Conservation (phyloP, 2,888 invertebrate genomes). For the Clepsis dumicolana region DNA sequence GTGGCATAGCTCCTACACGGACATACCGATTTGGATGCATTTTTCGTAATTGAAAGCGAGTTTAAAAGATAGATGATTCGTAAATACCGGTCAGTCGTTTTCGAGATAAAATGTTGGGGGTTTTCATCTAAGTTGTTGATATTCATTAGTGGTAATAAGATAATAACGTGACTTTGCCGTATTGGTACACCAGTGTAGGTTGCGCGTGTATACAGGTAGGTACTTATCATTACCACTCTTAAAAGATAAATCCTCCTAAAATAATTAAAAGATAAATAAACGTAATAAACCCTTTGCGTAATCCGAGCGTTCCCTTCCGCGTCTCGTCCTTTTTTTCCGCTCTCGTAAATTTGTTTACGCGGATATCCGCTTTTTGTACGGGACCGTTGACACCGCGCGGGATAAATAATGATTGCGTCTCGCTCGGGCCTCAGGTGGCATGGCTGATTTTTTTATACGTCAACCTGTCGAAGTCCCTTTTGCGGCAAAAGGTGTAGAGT, state of each 20-base stretch:
- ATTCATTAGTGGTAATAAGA: too few relatives aligned
- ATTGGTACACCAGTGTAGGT: background rate
- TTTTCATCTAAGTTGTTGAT: too few relatives aligned
- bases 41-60: too few relatives aligned
- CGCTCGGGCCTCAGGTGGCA: slow-evolving; percentile 55
- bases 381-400: slow-evolving; percentile 44
- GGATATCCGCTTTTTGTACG: slow-evolving; percentile 52
- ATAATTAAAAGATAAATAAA: slow-evolving; percentile 16
- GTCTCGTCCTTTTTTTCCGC: slow-evolving; percentile 48
- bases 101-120: too few relatives aligned
- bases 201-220: too few relatives aligned
- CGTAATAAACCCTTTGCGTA: slow-evolving; percentile 18
- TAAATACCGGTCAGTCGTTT: too few relatives aligned
- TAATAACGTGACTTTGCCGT: background rate
- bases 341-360: slow-evolving; percentile 51
- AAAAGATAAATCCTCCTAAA: background rate
- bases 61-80: too few relatives aligned
- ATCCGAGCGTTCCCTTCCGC: slow-evolving; percentile 39
- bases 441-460: slow-evolving; percentile 45
- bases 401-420: slow-evolving; percentile 60
- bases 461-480: slow-evolving; percentile 13
- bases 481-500: background rate
- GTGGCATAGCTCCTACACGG: too few relatives aligned
- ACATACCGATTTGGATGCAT: too few relatives aligned
- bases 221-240: background rate